These are phyloP conservation scores for Pteruthius melanotis DNA, from an alignment of 2,113 vertebrate genomes.

Conservation along the genomic window DNA sequence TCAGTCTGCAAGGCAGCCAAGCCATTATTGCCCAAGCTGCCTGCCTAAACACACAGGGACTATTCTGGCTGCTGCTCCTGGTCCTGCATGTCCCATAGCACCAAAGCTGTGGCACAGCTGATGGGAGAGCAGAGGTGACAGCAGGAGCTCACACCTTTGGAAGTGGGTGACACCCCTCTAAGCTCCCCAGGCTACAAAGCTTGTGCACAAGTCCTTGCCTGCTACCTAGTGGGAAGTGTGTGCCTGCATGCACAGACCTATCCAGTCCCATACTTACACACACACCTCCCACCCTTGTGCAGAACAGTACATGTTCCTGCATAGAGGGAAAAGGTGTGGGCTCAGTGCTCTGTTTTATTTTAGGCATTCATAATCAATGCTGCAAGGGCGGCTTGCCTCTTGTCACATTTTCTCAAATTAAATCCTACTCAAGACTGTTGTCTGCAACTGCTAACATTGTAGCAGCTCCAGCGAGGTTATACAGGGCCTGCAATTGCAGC, in stretches of 20 bases:
- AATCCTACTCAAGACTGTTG: background rate
- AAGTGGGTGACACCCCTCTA: background rate
- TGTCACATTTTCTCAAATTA: background rate
- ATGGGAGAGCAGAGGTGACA: background rate
- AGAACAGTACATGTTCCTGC: background rate
- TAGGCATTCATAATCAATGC: background rate
- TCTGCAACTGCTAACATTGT: background rate
- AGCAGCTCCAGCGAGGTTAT: background rate
- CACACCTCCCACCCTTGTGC: background rate
- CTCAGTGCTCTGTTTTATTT: background rate
- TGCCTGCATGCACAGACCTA: background rate
- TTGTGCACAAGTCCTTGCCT: background rate
- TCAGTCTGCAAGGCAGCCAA: background rate
- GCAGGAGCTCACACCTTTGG: background rate
- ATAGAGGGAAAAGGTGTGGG: background rate
- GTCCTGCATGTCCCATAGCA: accelerated
- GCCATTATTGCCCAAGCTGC: background rate
- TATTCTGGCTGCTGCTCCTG: background rate
- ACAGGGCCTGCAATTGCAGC: background rate
- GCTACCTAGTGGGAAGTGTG: conserved; percentile 48
- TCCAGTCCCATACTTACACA: background rate
- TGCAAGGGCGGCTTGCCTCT: background rate
- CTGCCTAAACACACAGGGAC: background rate
- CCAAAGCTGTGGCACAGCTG: accelerated
- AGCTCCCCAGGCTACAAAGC: background rate